These are phyloP conservation scores for Crotalus horridus DNA, from an alignment of 2,113 vertebrate species.

Conservation along the genomic window DNA sequence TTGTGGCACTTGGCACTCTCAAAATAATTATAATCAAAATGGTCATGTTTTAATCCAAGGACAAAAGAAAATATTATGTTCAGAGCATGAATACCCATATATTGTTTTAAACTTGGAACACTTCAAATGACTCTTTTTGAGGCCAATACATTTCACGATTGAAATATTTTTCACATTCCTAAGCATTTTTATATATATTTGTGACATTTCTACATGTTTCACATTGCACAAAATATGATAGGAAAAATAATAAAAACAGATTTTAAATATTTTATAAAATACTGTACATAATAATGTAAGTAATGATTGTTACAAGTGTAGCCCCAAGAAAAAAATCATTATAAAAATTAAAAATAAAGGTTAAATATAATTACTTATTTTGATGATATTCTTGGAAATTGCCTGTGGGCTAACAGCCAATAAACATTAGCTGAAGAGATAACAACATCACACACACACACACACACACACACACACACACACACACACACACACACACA, in stretches of 20 bases:
- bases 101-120: neutral
- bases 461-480: too few relatives aligned
- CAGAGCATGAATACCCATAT: neutral
- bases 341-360: neutral
- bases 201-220: neutral
- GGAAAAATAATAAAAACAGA: neutral
- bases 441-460: neutral
- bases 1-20: neutral
- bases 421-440: slow-evolving; percentile 38
- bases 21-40: neutral
- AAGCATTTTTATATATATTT: neutral
- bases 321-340: neutral
- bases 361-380: neutral
- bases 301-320: neutral
- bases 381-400: neutral
- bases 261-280: neutral
- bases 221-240: neutral
- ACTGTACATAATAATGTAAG: neutral
- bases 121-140: neutral
- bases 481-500: too few relatives aligned
- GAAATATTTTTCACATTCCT: neutral
- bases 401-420: slow-evolving; percentile 37
- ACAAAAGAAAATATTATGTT: neutral
- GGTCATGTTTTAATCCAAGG: neutral
- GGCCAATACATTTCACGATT: neutral